Evolutionary conservation across 2,797 vertebrate genomes (phyloP).

Genomic region (Myotis planiceps): DNA sequence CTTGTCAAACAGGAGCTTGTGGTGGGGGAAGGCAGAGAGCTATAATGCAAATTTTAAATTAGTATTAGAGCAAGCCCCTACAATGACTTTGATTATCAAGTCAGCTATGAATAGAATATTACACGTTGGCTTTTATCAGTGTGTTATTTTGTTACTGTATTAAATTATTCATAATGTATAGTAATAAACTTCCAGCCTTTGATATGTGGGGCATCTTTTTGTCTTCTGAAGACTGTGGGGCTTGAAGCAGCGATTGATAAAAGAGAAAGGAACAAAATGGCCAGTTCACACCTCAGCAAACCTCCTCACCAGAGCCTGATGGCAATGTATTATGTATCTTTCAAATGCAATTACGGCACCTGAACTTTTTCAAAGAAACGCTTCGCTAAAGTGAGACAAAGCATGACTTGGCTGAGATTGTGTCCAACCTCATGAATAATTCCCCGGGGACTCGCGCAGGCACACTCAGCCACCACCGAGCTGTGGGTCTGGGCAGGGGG

Average conservation of each 20-base stretch:
- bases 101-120: constrained; percentile 79
- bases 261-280: constrained; percentile 73
- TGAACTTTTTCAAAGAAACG: constrained; percentile 64
- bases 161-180: constrained; percentile 78
- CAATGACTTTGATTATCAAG: constrained; percentile 76
- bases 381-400: constrained; percentile 64
- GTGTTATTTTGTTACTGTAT: constrained; percentile 70
- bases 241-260: constrained; percentile 66
- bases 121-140: constrained; percentile 78
- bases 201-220: constrained; percentile 62
- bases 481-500: not conserved
- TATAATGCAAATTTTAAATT: constrained; percentile 76
- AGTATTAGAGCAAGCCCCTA: constrained; percentile 66
- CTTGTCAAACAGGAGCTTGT: constrained; percentile 43
- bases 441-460: not conserved
- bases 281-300: constrained; percentile 77
- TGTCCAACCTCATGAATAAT: constrained; percentile 74
- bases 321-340: constrained; percentile 78
- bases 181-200: constrained; percentile 68
- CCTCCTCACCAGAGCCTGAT: constrained; percentile 53
- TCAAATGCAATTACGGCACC: constrained; percentile 73
- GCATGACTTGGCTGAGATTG: constrained; percentile 56
- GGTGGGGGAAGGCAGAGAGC: constrained; percentile 15
- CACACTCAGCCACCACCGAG: not conserved
- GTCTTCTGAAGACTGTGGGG: constrained; percentile 57